Percentiles rank a stretch among this genome's conserved stretches.
phyloP scores from a whole-genome alignment of 2,888 invertebrate species.

The Pollenia labialis region DNA sequence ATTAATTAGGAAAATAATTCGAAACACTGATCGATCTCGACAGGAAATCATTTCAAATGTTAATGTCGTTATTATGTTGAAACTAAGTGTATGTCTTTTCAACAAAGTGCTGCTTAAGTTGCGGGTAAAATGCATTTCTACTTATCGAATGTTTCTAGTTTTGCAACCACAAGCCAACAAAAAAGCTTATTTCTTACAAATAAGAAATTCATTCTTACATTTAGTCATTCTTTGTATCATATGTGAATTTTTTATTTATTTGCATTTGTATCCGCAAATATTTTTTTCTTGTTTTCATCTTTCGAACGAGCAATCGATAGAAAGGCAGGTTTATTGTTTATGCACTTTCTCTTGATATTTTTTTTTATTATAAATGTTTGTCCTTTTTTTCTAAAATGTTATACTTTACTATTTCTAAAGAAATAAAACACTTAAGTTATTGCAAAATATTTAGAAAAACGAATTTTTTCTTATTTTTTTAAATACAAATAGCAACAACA shows the following conservation, averaged over 20 bases:
- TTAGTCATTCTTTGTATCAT: no score
- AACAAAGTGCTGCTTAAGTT: neutral
- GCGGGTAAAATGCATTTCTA: neutral
- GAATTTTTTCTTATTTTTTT: constrained; percentile 23
- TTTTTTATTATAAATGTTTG: neutral
- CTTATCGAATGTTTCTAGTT: neutral
- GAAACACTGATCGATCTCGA: constrained; percentile 41
- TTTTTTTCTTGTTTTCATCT: neutral
- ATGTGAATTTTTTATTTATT: constrained; percentile 1
- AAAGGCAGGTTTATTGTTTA: constrained; percentile 65
- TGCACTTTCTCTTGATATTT: constrained; percentile 52
- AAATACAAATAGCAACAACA: constrained; percentile 45
- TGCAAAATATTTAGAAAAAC: constrained; percentile 61
- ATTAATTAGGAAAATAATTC: neutral
- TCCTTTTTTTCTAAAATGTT: constrained; percentile 22
- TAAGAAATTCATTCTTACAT: no score
- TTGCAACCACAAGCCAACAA: neutral
- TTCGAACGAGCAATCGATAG: constrained; percentile 8
- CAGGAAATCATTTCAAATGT: constrained; percentile 40
- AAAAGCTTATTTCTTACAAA: no score
- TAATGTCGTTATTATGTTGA: constrained; percentile 33
- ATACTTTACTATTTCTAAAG: constrained; percentile 26
- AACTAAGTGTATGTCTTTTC: neutral
- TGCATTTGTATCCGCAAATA: neutral
- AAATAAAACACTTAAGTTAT: constrained; percentile 66